These are phyloP conservation scores for Drosophila sulfurigaster DNA, from an alignment of 1,140 invertebrate genomes.

Conservation along the genomic window DNA sequence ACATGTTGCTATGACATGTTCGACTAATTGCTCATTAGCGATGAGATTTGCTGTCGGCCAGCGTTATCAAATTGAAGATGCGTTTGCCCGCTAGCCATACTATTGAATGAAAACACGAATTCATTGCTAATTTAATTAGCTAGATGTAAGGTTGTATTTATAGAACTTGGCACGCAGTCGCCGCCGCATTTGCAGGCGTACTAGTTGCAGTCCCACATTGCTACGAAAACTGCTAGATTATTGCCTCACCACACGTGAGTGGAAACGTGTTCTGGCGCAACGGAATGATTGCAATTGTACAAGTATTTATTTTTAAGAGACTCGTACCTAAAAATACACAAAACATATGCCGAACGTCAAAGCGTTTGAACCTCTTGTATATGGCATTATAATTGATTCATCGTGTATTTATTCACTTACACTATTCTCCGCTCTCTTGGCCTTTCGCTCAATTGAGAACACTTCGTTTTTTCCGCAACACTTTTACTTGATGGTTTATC, in stretches of 20 bases:
- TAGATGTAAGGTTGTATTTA: slow-evolving; percentile 30
- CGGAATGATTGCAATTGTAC: slow-evolving; percentile 42
- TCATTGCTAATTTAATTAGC: slow-evolving; percentile 47
- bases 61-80: slow-evolving; percentile 11
- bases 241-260: slow-evolving; percentile 51
- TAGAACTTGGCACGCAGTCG: slow-evolving; percentile 43
- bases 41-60: neutral
- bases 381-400: slow-evolving; percentile 40
- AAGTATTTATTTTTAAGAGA: slow-evolving; percentile 38
- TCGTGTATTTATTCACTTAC: neutral
- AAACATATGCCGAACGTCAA: slow-evolving; percentile 16
- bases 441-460: slow-evolving; percentile 4
- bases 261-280: slow-evolving; percentile 40
- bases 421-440: neutral
- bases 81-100: neutral
- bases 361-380: slow-evolving; percentile 39
- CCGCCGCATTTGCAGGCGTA: neutral
- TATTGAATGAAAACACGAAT: slow-evolving; percentile 21
- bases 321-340: slow-evolving; percentile 38
- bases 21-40: slow-evolving; percentile 3
- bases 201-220: slow-evolving; percentile 10
- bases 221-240: slow-evolving; percentile 63
- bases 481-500: slow-evolving; percentile 11
- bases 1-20: neutral
- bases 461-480: neutral